Percentiles rank a stretch among this genome's conserved stretches.
Evolutionary conservation across 2,888 invertebrate genomes (phyloP).

Genomic region (Archips crataeganus): DNA sequence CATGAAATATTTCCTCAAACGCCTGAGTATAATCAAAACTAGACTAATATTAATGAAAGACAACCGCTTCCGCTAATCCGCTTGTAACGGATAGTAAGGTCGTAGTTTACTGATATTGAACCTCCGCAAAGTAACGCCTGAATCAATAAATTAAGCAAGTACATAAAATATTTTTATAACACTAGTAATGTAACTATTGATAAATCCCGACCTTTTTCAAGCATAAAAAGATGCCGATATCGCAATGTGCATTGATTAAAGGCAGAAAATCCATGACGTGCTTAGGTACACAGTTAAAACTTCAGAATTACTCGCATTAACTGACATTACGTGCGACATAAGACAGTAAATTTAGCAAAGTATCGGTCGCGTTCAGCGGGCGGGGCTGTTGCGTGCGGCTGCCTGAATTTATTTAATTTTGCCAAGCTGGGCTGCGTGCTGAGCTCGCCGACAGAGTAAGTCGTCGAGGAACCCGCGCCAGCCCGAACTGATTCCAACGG

Average conservation of each 20-base stretch:
- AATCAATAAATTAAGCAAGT: too few species aligned
- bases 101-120: too few species aligned
- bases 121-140: too few species aligned
- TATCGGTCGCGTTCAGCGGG: slow-evolving; percentile 51
- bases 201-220: not conserved
- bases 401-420: slow-evolving; percentile 63
- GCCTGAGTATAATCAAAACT: not conserved
- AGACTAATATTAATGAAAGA: not conserved
- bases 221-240: not conserved
- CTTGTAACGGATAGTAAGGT: too few species aligned
- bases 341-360: slow-evolving; percentile 49
- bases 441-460: slow-evolving; percentile 24
- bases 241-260: slow-evolving; percentile 11
- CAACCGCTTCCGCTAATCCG: too few species aligned
- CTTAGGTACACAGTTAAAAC: not conserved
- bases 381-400: slow-evolving; percentile 56
- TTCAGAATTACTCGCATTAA: slow-evolving; percentile 20
- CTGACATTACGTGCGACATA: slow-evolving; percentile 46
- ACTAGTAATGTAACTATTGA: too few species aligned
- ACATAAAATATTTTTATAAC: too few species aligned
- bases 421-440: slow-evolving; percentile 47
- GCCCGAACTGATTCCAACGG: slow-evolving; percentile 32
- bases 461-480: slow-evolving; percentile 20
- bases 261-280: not conserved
- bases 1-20: not conserved